Conservation (phyloP, 2,113 vertebrate genomes). For the Notiomystis cincta region DNA sequence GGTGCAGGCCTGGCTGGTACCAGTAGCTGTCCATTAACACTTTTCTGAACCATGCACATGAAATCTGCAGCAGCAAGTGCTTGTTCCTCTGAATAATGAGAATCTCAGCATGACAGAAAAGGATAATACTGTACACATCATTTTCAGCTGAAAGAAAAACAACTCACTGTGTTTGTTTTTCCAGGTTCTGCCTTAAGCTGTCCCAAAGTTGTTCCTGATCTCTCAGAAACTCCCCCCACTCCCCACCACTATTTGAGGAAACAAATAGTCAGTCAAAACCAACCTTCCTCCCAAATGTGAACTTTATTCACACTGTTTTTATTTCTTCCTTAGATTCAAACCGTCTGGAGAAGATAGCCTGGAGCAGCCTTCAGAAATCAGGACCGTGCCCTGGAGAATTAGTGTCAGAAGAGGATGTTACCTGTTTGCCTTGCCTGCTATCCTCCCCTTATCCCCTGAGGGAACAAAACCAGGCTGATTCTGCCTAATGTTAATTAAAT, state of each 20-base stretch:
- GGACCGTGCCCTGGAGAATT: conserved; percentile 19
- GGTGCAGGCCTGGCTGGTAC: background rate
- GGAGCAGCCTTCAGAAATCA: conserved; percentile 33
- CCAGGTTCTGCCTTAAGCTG: background rate
- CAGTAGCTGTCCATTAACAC: background rate
- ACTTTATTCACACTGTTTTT: background rate
- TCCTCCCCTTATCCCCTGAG: background rate
- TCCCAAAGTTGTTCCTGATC: background rate
- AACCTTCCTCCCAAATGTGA: background rate
- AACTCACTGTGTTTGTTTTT: background rate
- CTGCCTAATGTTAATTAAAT: conserved; percentile 54
- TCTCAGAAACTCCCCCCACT: background rate
- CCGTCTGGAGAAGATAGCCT: background rate
- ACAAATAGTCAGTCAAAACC: conserved; percentile 13
- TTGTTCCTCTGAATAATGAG: background rate
- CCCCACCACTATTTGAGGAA: background rate
- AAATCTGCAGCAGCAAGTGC: background rate
- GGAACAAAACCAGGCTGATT: conserved; percentile 3
- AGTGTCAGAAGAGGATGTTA: conserved; percentile 37
- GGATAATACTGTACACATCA: background rate
- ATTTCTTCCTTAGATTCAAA: conserved; percentile 22
- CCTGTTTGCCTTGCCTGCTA: conserved; percentile 46
- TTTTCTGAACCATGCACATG: background rate
- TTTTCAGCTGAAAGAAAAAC: background rate
- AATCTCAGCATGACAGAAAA: background rate